Evolutionary conservation across 2,113 vertebrate genomes (phyloP), one percentile per base, ranked within the genome.

Genomic region (Himantopus leucocephalus): DNA sequence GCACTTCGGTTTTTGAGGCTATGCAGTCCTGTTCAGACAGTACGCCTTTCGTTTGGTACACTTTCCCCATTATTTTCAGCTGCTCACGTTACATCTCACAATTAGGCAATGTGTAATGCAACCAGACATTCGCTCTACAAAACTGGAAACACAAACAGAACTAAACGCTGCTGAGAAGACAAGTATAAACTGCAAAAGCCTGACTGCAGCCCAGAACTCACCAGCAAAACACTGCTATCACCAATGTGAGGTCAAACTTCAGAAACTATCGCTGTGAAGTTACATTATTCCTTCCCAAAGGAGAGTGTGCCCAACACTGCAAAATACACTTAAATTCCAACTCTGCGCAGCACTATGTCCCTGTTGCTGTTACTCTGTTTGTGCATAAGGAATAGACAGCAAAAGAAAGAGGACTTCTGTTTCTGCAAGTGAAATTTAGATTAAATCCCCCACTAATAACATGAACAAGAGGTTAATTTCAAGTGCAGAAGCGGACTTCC

Each of bases 341-440:
- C 66, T 20, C 79, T 17, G 20, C 5, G 0, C 15, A 16, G 32
- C 71, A 8, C 23, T 3, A 0, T 0, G 15, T 4, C 30, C 56
- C 74, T 60, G 43, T 3, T n/a, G 34, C 35, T 55, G 4, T 2
- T 2, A 0, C 1, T 22, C 66, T 15, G 11, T 17, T 7, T 2
- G 18, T 19, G 15, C 21, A 2, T 10, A 53, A 68, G 39, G 3
- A 15, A 39, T 1, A 23, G 19, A 19, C 12, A 2, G 0, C 30
- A 13, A 5, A 47, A 47, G 50, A 73, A n/a, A 41, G 15, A 68
- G 32, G 6, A 59, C 8, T 53, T 29, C 63, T 37, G 29, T 30
- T 74, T 53, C 74, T 63, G 45, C 48, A 50, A 12, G 6, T 9
- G n/a, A n/a, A 37, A 88, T 59, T 21, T 34, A 67, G n/a, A 56